A percentile compares a stretch with the other conserved stretches of the same genome.
phyloP scores from a whole-genome alignment of 1,140 invertebrate genomes.

The Rhysida immarginata region DNA sequence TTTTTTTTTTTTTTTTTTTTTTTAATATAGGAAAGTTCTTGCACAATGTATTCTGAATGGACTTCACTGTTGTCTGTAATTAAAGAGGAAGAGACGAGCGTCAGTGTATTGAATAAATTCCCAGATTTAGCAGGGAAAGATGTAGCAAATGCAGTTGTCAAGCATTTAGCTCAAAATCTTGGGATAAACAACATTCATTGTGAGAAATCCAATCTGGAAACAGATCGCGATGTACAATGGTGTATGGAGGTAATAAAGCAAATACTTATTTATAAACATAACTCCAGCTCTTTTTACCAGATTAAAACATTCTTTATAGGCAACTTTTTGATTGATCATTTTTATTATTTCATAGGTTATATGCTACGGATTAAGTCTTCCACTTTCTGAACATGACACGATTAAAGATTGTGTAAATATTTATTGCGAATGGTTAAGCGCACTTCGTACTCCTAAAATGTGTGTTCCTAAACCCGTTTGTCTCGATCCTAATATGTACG shows the following conservation, averaged over 20 bases:
- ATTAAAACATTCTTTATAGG: too few relatives aligned
- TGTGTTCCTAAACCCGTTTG: slow-evolving; percentile 70
- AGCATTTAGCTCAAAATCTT: slow-evolving; percentile 56
- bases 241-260: slow-evolving; percentile 53
- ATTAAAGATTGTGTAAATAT: slow-evolving; percentile 91
- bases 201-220: slow-evolving; percentile 26
- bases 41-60: slow-evolving; percentile 31
- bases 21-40: background rate
- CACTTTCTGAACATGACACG: slow-evolving; percentile 76
- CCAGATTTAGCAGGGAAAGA: slow-evolving; percentile 55
- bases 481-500: slow-evolving; percentile 81
- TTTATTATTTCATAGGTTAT: slow-evolving; percentile 44
- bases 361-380: slow-evolving; percentile 78
- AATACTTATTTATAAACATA: background rate
- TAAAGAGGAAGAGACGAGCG: slow-evolving; percentile 39
- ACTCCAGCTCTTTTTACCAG: background rate
- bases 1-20: background rate
- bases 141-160: slow-evolving; percentile 67
- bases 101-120: slow-evolving; percentile 75
- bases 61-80: slow-evolving; percentile 28
- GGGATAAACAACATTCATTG: slow-evolving; percentile 40
- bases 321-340: background rate
- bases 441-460: slow-evolving; percentile 66
- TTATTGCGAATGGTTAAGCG: slow-evolving; percentile 91
- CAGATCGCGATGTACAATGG: slow-evolving; percentile 62